Conservation (phyloP, 2,888 invertebrate genomes). For the Campoplex capitator region DNA sequence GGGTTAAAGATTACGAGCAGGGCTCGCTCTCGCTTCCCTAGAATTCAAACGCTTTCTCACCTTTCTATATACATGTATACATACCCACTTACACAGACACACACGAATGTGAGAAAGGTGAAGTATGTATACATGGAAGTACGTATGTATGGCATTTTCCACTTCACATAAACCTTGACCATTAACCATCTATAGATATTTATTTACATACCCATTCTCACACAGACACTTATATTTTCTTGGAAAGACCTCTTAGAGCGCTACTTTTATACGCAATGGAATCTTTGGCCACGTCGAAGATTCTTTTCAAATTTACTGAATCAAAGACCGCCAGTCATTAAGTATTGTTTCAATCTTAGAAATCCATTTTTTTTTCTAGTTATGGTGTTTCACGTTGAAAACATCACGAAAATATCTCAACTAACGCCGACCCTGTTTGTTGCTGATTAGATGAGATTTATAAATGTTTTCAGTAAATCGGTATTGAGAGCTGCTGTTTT, state of each 20-base stretch:
- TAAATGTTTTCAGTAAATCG: neutral
- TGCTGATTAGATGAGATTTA: neutral
- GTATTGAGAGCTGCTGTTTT: neutral
- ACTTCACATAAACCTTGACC: slow-evolving; percentile 24
- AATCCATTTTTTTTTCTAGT: neutral
- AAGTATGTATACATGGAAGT: no score
- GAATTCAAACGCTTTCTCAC: slow-evolving; percentile 73
- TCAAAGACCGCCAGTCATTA: neutral
- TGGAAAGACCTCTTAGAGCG: slow-evolving; percentile 8
- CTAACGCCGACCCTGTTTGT: neutral
- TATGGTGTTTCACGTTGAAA: neutral
- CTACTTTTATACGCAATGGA: slow-evolving; percentile 13
- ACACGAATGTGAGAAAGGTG: no score
- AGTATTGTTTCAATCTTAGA: neutral
- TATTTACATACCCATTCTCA: neutral
- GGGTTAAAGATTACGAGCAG: slow-evolving; percentile 81
- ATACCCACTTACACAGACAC: neutral
- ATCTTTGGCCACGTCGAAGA: neutral
- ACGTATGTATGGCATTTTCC: slow-evolving; percentile 22
- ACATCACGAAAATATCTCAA: neutral
- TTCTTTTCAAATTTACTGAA: neutral
- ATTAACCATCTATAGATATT: slow-evolving; percentile 20
- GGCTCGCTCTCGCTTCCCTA: slow-evolving; percentile 76
- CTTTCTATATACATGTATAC: slow-evolving; percentile 20
- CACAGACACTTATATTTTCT: neutral